A percentile compares a stretch with the other conserved stretches of the same genome.
These are phyloP conservation scores for Oryctolagus cuniculus DNA, from an alignment of 2,113 vertebrate genomes.

Conservation along the genomic window mOryCun1.1 NC_091445.1:19131501-19132000, in stretches of 20 bases:
- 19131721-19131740: neutral
- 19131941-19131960: conserved; percentile 19
- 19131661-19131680: neutral
- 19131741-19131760: neutral
- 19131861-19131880: conserved; percentile 23
- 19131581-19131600: neutral
- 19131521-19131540: neutral
- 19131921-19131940: neutral
- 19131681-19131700: neutral
- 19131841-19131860: neutral
- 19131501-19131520: conserved; percentile 25
- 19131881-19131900: neutral
- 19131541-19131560: neutral
- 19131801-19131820: neutral
- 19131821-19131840: neutral
- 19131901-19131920: neutral
- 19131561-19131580: neutral
- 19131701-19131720: neutral
- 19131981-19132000: neutral
- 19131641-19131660: neutral
- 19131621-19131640: conserved; percentile 16
- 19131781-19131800: neutral
- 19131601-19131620: neutral
- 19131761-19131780: neutral
- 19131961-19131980: neutral